These are phyloP conservation scores for Microctonus aethiopoides DNA, from an alignment of 2,888 invertebrate species.

Conservation along the genomic window DNA sequence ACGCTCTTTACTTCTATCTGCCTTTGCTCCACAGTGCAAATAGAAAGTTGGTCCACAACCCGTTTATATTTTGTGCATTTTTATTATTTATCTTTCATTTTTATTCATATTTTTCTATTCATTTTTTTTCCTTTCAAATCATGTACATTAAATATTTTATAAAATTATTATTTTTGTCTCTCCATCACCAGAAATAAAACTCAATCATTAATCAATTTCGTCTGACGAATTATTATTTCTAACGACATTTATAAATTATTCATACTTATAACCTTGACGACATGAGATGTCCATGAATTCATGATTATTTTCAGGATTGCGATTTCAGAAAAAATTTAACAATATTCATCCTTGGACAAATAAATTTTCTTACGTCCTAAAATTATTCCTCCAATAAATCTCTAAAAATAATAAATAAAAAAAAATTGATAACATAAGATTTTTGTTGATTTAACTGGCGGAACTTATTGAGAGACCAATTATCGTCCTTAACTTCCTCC, in stretches of 20 bases:
- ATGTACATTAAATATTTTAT: too few relatives aligned
- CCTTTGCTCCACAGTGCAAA: background rate
- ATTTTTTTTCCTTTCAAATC: background rate
- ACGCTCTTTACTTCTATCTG: background rate
- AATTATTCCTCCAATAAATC: background rate
- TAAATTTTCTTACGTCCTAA: background rate
- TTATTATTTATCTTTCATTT: background rate
- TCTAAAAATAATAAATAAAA: background rate
- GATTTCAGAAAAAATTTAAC: background rate
- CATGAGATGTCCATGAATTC: background rate
- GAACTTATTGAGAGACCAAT: background rate
- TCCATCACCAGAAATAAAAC: background rate
- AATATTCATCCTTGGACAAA: background rate
- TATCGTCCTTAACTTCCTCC: conserved; percentile 36
- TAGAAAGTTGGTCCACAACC: conserved; percentile 19
- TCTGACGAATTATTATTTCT: background rate
- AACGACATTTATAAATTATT: too few relatives aligned
- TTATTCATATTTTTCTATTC: too few relatives aligned
- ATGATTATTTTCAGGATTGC: background rate
- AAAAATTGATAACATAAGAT: background rate
- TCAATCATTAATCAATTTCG: background rate
- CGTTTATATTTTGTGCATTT: background rate
- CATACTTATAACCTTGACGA: background rate
- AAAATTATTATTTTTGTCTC: too few relatives aligned
- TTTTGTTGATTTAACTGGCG: background rate